Percentiles rank a stretch among this genome's conserved stretches.
Conservation (phyloP, 1,140 invertebrate genomes). For the Habropoda laboriosa region DNA sequence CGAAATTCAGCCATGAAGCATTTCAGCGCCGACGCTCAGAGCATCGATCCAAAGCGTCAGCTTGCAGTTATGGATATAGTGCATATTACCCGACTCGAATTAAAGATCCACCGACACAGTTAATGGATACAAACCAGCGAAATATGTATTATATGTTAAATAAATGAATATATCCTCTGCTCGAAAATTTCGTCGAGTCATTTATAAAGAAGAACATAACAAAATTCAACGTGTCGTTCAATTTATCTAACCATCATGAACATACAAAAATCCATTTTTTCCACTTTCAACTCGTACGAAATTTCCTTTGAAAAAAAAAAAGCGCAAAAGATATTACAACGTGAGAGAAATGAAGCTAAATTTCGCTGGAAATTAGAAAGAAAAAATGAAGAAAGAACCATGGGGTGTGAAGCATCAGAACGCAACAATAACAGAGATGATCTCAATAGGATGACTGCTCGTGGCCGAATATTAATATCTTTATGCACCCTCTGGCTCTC, state of each 20-base stretch:
- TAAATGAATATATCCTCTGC: conserved; percentile 10
- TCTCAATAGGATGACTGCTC: conserved; percentile 22
- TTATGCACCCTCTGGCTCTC: conserved; percentile 73
- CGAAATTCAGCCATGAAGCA: conserved; percentile 50
- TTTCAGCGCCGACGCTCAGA: conserved; percentile 72
- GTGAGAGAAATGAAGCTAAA: neutral
- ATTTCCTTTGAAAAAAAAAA: too few relatives aligned
- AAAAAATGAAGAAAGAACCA: neutral
- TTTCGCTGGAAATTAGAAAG: neutral
- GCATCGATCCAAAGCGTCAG: conserved; percentile 80
- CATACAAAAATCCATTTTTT: too few relatives aligned
- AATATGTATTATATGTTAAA: conserved; percentile 20
- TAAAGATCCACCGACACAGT: conserved; percentile 53
- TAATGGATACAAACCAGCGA: conserved; percentile 28
- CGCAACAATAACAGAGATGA: neutral
- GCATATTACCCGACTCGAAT: conserved; percentile 61
- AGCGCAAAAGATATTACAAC: too few relatives aligned
- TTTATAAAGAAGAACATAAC: too few relatives aligned
- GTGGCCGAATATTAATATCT: conserved; percentile 74
- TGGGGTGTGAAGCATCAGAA: too few relatives aligned
- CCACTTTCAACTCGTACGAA: too few relatives aligned
- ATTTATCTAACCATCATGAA: too few relatives aligned
- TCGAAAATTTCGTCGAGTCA: neutral
- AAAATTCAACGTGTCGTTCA: too few relatives aligned
- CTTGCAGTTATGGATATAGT: conserved; percentile 78